phyloP scores from a whole-genome alignment of 2,888 invertebrate species.

The Priocnemis perturbator region DNA sequence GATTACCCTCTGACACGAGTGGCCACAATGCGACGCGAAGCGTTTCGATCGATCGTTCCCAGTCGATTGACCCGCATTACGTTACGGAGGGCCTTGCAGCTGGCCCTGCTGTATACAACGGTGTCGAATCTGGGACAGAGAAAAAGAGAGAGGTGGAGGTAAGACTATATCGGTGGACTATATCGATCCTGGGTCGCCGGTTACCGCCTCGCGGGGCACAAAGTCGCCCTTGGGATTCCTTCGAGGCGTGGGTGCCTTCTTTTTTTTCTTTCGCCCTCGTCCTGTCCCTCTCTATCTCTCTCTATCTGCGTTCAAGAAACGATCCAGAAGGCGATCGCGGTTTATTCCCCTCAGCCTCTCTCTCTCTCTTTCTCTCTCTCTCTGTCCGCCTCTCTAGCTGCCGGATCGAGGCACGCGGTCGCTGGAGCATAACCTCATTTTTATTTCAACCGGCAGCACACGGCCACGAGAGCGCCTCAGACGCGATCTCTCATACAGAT shows the following conservation, averaged over 20 bases:
- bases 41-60: slow-evolving; percentile 20
- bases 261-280: slow-evolving; percentile 40
- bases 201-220: slow-evolving; percentile 30
- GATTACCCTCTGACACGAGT: slow-evolving; percentile 13
- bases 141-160: slow-evolving; percentile 38
- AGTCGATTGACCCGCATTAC: slow-evolving; percentile 52
- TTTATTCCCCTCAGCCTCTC: slow-evolving; percentile 23
- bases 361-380: slow-evolving; percentile 21
- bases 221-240: slow-evolving; percentile 60
- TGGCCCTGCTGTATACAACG: slow-evolving; percentile 40
- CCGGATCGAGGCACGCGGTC: slow-evolving; percentile 24
- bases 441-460: slow-evolving; percentile 10
- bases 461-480: not conserved
- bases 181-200: slow-evolving; percentile 38
- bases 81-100: slow-evolving; percentile 41
- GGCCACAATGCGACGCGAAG: slow-evolving; percentile 9
- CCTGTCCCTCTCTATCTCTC: slow-evolving; percentile 7
- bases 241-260: slow-evolving; percentile 60
- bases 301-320: not conserved
- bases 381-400: slow-evolving; percentile 14
- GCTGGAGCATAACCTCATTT: slow-evolving; percentile 36
- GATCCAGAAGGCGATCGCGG: slow-evolving; percentile 34
- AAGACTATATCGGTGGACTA: slow-evolving; percentile 33
- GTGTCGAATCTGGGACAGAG: slow-evolving; percentile 50
- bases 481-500: slow-evolving; percentile 18